Base-by-base conservation (phyloP, 2,888 invertebrate genomes). In the Chymomyza caudatula region DNA sequence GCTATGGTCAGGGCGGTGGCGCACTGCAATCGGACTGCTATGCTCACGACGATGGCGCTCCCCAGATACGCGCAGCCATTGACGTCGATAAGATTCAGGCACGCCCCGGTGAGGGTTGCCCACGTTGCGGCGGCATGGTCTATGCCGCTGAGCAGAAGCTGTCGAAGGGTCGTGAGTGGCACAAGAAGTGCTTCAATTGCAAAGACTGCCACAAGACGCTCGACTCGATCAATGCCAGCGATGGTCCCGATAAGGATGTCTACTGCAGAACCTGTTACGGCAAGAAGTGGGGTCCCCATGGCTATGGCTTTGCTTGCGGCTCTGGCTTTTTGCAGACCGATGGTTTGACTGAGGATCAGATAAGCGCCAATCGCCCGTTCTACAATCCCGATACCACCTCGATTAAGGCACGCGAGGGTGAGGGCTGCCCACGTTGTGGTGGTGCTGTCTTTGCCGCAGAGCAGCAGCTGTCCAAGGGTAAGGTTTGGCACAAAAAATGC, bases 221-320 rank as follows among this genome's bases (percentile, higher is more conserved):
- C 84, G 98, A 98, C 90, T 98, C 98, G 59, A 97, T 97, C 89
- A 97, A 96, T 86, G 97, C 97, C 79, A 97, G 97, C 88, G 98
- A 98, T 88, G 97, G 96, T 54, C 98, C 98, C 60, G 96, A 98
- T 87, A 93, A 93, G 71, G 96, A 97, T 81, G 95, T 98, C 71
- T 98, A 97, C 91, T 98, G 98, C 92, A 98, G 97, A 91, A 96
- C 96, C 87, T 99, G 98, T 91, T 98, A 99, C 90, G 98, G 98
- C 87, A 97, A 98, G 92, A 98, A 97, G 91, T 98, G 96, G 95
- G 98, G 98, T 85, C 98, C 98, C 60, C 98, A 98, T 90, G 97
- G 97, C 69, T 98, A 97, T 89, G 98, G 98, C 65, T 98, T 97
- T 89, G 98, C 97, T 74, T 96, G 96, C 88, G 98, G 98, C 68